phyloP scores from a whole-genome alignment of 2,113 vertebrate genomes.

The Synodontis membranacea region DNA sequence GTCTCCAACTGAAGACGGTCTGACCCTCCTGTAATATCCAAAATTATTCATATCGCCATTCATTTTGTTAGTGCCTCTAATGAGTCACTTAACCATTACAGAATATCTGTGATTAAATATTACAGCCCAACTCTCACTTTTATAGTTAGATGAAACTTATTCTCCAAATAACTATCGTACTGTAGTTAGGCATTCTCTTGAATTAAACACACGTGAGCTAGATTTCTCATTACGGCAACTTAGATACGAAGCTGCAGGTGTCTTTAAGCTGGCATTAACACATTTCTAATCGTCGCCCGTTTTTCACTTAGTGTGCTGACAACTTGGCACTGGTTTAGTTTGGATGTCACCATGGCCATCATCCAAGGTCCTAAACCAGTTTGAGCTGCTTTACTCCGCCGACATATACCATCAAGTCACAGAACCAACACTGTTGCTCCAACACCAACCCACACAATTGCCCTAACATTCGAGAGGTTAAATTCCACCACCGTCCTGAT shows the following conservation, averaged over 20 bases:
- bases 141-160: neutral
- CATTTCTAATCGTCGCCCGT: neutral
- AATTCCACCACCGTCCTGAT: constrained; percentile 37
- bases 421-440: constrained; percentile 12
- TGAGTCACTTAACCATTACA: neutral
- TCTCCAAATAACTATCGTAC: neutral
- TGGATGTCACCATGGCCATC: neutral
- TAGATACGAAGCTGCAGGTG: neutral
- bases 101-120: neutral
- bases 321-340: constrained; percentile 6
- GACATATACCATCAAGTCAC: neutral
- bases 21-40: neutral
- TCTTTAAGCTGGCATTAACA: constrained; percentile 2
- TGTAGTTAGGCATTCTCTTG: no score
- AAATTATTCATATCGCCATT: neutral
- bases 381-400: neutral
- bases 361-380: neutral
- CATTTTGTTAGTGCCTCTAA: neutral
- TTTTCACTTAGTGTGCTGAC: neutral
- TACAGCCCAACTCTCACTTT: neutral
- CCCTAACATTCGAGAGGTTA: constrained; percentile 9
- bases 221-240: neutral
- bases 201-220: neutral
- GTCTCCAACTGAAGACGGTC: neutral
- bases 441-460: constrained; percentile 31